Percentiles rank a stretch among this genome's conserved stretches.
Conservation (phyloP, 1,140 invertebrate species). For the Limonius californicus region DNA sequence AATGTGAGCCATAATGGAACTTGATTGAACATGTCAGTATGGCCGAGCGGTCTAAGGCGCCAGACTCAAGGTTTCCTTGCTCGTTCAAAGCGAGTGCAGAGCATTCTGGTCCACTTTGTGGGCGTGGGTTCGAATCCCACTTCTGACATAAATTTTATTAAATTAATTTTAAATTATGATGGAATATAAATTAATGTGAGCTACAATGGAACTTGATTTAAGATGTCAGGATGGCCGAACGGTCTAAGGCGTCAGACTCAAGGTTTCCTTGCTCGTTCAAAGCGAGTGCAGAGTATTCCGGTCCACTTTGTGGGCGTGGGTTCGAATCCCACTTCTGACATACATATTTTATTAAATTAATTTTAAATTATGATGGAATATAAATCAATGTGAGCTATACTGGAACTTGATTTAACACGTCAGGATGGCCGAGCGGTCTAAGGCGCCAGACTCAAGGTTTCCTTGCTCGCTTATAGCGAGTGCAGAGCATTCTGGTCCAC, state of each 20-base stretch:
- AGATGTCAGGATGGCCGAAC: constrained; percentile 32
- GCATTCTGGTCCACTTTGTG: constrained; percentile 73
- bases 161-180: no score
- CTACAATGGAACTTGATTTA: no score
- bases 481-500: constrained; percentile 65
- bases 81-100: constrained; percentile 25
- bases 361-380: no score
- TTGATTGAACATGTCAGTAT: no score
- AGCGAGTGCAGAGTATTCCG: constrained; percentile 52
- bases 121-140: constrained; percentile 83
- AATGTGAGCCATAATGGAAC: no score
- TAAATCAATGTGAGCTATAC: no score
- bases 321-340: constrained; percentile 83
- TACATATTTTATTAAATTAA: constrained; percentile 20
- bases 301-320: constrained; percentile 79
- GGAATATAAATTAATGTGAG: no score
- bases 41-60: constrained; percentile 35
- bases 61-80: constrained; percentile 48
- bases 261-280: constrained; percentile 47
- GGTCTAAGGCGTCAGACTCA: constrained; percentile 36
- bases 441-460: constrained; percentile 43
- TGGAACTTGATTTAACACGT: constrained; percentile 16
- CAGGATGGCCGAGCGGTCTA: constrained; percentile 35
- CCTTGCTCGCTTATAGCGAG: constrained; percentile 41
- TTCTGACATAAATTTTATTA: constrained; percentile 58